These are phyloP conservation scores for Sporophila hypoxantha DNA, from an alignment of 2,113 vertebrate species.

Conservation along the genomic window DNA sequence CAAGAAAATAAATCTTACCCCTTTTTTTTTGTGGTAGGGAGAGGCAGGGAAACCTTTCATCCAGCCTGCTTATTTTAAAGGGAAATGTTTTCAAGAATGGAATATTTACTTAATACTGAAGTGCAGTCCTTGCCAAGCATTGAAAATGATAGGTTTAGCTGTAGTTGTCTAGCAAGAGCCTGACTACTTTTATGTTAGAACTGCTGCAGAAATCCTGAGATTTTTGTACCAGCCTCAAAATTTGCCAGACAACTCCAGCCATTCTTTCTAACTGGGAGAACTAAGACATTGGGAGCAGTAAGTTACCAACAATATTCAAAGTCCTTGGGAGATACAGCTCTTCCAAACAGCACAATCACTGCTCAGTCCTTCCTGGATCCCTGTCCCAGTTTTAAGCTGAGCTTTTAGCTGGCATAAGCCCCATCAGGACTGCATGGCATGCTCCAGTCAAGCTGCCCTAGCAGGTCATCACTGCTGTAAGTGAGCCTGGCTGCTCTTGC, in stretches of 20 bases:
- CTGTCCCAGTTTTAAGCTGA: background rate
- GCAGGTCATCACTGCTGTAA: background rate
- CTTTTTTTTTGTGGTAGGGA: background rate
- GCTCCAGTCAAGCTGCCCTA: background rate
- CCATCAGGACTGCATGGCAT: background rate
- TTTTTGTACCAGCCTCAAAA: background rate
- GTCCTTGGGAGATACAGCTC: background rate
- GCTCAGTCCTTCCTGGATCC: rapidly evolving
- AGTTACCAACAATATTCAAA: background rate
- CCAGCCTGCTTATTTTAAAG: background rate
- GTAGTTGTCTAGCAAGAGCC: background rate
- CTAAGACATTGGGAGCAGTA: background rate
- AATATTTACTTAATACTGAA: background rate
- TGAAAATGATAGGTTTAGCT: background rate
- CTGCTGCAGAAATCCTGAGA: background rate
- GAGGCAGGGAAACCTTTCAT: conserved; percentile 14
- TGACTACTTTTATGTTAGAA: background rate
- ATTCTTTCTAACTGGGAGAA: background rate
- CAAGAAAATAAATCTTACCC: conserved; percentile 16
- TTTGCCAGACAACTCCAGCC: background rate
- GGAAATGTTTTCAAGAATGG: background rate
- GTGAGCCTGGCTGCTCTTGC: background rate
- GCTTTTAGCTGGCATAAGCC: background rate
- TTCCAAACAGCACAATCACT: background rate
- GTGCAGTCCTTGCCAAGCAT: background rate